Evolutionary conservation across 2,113 vertebrate genomes (phyloP), one percentile per base, ranked within the genome.

Genomic region (Lycocorax pyrrhopterus): DNA sequence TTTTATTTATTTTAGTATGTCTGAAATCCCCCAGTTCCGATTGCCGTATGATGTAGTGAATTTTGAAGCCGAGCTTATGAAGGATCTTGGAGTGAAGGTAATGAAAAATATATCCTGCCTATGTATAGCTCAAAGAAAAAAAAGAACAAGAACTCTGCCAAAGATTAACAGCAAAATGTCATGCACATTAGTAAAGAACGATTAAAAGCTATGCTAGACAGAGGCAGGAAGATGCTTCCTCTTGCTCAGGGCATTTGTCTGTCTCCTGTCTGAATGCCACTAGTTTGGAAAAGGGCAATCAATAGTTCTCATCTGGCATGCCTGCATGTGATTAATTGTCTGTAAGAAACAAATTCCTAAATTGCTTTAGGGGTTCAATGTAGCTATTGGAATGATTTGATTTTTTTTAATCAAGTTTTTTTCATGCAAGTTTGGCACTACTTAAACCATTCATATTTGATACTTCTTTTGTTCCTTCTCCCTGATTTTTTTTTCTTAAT

Each of bases 11-110:
- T 95, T 41, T 88, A 99, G 99, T 91, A 96, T 75, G 1, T 98
- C 99, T 93, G 99, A 99, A 98, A 99, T 99, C 80, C 99, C 99
- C 84, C 99, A 99, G 96, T 99, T 99, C 96, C 98, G 98, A 43
- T 97, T 99, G 95, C 99, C 99, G 0, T 98, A 97, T 77, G 98
- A 99, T 87, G 98, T 98, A 5, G 98, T 99, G 92, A 98, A 98
- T 98, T 99, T 99, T 97, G 99, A 99, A 98, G 97, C 98, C 10
- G 90, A 98, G 78, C 98, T 99, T 86, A 98, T 99, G 99, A 99
- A 99, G 95, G 98, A 99, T 97, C 98, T 99, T 60, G 99, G 98
- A 91, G 98, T 99, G 86, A 98, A 99, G 98, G 98, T 99, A 98
- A 98, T 97, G 96, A 96, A 97, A 96, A 96, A 89, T 83, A 90